A percentile compares a stretch with the other conserved stretches of the same genome.
Conservation (phyloP, 2,888 invertebrate genomes). For the Phalangium opilio region DNA sequence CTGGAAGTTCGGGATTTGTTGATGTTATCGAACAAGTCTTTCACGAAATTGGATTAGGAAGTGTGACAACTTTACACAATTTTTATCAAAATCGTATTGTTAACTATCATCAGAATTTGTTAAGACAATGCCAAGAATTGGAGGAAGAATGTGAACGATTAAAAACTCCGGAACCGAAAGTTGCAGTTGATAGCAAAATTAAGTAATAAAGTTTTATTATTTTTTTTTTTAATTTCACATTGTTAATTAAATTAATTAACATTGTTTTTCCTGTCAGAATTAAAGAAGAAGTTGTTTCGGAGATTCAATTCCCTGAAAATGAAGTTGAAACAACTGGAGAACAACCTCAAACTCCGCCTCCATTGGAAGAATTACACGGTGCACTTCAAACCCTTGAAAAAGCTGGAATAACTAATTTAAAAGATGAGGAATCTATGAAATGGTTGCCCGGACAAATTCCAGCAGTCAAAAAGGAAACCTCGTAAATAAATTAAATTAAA, state of each 20-base stretch:
- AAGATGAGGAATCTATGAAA: slow-evolving; percentile 5
- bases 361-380: slow-evolving; percentile 3
- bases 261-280: not conserved
- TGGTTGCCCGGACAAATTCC: slow-evolving; percentile 2
- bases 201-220: not conserved
- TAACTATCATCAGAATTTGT: slow-evolving; percentile 28
- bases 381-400: slow-evolving; percentile 1
- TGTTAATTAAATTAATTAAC: too few relatives aligned
- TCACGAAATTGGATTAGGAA: slow-evolving; percentile 44
- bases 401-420: not conserved
- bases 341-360: slow-evolving; percentile 1
- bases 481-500: too few relatives aligned
- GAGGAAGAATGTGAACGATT: slow-evolving; percentile 30
- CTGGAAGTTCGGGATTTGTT: slow-evolving; percentile 2
- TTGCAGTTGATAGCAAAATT: not conserved
- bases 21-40: slow-evolving; percentile 44
- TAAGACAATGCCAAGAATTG: slow-evolving; percentile 27
- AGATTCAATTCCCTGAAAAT: slow-evolving; percentile 3
- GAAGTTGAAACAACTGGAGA: not conserved
- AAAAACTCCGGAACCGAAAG: slow-evolving; percentile 12
- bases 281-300: slow-evolving; percentile 3
- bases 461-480: too few relatives aligned
- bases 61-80: slow-evolving; percentile 39
- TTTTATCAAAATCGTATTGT: slow-evolving; percentile 40
- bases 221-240: too few relatives aligned